Evolutionary conservation across 2,888 invertebrate genomes (phyloP).

Genomic region (Campoplex nolae): DNA sequence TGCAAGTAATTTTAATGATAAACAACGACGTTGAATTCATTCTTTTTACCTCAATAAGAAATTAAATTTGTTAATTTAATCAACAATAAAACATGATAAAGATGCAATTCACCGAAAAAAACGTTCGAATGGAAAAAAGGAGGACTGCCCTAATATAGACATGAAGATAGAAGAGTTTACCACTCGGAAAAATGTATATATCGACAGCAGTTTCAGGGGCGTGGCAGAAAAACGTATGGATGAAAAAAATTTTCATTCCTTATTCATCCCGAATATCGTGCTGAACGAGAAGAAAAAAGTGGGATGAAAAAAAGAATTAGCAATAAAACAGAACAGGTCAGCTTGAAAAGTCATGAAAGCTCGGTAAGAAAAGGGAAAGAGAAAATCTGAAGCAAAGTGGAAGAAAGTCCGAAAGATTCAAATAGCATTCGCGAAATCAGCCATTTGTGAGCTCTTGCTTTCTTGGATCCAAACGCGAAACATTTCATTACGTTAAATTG

Average conservation of each 20-base stretch:
- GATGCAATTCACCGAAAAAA: background rate
- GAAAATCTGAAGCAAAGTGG: background rate
- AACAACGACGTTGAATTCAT: background rate
- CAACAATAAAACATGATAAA: background rate
- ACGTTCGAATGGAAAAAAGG: background rate
- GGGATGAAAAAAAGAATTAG: background rate
- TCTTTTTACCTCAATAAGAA: no score
- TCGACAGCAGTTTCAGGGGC: slow-evolving; percentile 36
- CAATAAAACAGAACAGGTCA: slow-evolving; percentile 13
- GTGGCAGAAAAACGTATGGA: slow-evolving; percentile 4
- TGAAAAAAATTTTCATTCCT: slow-evolving; percentile 13
- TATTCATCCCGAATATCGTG: background rate
- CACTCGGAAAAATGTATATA: slow-evolving; percentile 9
- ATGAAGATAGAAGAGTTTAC: slow-evolving; percentile 31
- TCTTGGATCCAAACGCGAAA: slow-evolving; percentile 60
- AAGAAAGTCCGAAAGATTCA: slow-evolving; percentile 48
- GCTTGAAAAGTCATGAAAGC: slow-evolving; percentile 31
- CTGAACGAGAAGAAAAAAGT: slow-evolving; percentile 9
- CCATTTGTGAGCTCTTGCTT: slow-evolving; percentile 41
- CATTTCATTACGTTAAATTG: slow-evolving; percentile 76
- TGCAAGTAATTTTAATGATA: background rate
- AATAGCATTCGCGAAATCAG: slow-evolving; percentile 54
- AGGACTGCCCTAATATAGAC: slow-evolving; percentile 42
- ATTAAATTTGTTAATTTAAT: no score
- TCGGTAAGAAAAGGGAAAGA: background rate